Base-by-base conservation (phyloP, 2,113 vertebrate genomes). In the Trachemys scripta region DNA sequence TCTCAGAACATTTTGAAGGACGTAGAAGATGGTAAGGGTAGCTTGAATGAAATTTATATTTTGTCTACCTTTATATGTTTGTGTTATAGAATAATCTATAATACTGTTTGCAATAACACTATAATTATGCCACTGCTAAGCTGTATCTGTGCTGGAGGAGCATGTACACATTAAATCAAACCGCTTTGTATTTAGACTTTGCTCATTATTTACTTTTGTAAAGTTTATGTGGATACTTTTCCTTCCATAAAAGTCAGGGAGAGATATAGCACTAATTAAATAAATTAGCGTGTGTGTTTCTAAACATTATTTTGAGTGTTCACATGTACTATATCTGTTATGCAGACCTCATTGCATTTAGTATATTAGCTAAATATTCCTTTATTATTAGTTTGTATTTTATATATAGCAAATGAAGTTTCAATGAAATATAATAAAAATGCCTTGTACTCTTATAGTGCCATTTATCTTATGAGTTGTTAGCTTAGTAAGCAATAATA, bases 21-120 rank as follows among this genome's bases (percentile, higher is more conserved):
- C 88, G 98, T 98, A 83, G 97, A 98, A 97, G 93, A 98, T 91
- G 98, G 98, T 99, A 98, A 98, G 97, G 10, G 4, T 38, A 42
- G 3, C 59, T 45, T 78, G 49, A 94, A 57, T 53, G 4, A 80
- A 16, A 53, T 45, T 27, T 35, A 19, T 47, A 10, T 16, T 62
- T 90, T 90, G 16, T 54, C 42, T 83, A 29, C 69, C 4, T 82
- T 86, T 89, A 3, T 84, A 6, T 47, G 6, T 87, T 17, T 57
- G 1, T 83, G 27, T 90, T 84, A 81, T 50, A 78, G 65, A 92
- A 82, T 38, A 92, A 94, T 57, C 76, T 76, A 5, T 90, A 90
- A 85, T 92, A 79, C 65, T 38, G 14, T 57, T 86, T 94, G 69
- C 72, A 1, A 2, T 57, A 57, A 51, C 8, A 56, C 10, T 31